Conservation (phyloP, 2,113 vertebrate genomes). For the Brachyistius frenatus region DNA sequence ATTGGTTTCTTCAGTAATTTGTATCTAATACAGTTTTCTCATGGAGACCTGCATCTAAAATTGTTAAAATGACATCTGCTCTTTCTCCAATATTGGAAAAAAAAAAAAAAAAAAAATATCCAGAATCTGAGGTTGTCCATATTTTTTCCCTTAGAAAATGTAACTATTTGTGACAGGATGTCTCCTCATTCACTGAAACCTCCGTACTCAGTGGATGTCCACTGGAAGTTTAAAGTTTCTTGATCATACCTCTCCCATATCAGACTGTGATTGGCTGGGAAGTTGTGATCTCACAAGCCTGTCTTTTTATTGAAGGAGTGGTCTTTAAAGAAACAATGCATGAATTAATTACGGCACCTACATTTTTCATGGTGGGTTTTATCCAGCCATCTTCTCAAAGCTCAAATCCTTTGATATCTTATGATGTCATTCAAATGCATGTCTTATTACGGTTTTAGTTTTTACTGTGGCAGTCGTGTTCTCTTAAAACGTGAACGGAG, state of each 20-base stretch:
- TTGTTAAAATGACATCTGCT: background rate
- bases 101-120: too few species aligned
- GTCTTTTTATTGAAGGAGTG: background rate
- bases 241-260: too few species aligned
- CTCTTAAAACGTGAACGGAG: constrained; percentile 5
- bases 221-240: background rate
- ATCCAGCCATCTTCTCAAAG: background rate
- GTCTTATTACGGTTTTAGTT: background rate
- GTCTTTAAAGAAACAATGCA: too few species aligned
- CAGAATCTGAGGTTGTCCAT: background rate
- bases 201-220: background rate
- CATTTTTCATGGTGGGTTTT: background rate
- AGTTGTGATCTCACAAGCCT: background rate
- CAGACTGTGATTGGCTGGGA: background rate
- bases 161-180: background rate
- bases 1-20: background rate
- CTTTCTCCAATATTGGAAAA: background rate
- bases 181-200: background rate
- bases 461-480: constrained; percentile 4
- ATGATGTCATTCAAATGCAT: constrained; percentile 4
- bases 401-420: background rate
- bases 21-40: background rate
- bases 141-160: background rate
- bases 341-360: too few species aligned
- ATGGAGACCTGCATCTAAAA: background rate